Conservation (phyloP, 2,113 vertebrate species). For the Albula glossodonta region DNA sequence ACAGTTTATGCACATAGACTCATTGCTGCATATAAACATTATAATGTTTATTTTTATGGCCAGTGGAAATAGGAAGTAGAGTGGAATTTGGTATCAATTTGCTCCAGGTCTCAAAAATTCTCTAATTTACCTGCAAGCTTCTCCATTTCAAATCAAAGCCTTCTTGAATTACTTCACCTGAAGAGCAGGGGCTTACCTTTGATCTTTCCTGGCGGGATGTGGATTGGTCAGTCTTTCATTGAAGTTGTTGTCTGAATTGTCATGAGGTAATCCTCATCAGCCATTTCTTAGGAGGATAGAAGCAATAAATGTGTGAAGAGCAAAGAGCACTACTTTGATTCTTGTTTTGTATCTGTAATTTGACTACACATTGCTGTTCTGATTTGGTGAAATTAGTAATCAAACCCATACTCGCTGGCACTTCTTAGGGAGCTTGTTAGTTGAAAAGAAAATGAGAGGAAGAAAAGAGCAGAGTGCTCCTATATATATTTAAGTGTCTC, state of each 20-base stretch:
- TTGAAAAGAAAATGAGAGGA: neutral
- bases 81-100: neutral
- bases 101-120: neutral
- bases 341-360: conserved; percentile 20
- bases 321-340: conserved; percentile 15
- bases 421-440: conserved; percentile 22
- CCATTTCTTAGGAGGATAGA: neutral
- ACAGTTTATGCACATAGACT: neutral
- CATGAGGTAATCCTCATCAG: conserved; percentile 10
- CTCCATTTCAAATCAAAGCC: neutral
- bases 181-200: conserved; percentile 31
- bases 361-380: conserved; percentile 1
- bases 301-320: neutral
- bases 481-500: conserved; percentile 26
- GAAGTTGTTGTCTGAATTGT: conserved; percentile 18
- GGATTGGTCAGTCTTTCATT: conserved; percentile 20
- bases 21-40: neutral
- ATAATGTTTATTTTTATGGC: neutral
- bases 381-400: conserved; percentile 28
- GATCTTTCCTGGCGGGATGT: conserved; percentile 35
- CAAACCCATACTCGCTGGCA: conserved; percentile 13
- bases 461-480: conserved; percentile 3
- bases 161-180: conserved; percentile 21
- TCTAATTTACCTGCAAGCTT: conserved; percentile 6
- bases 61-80: neutral